Evolutionary conservation across 2,888 invertebrate genomes (phyloP), one percentile per base, ranked within the genome.

Genomic region (Calameuta idolon): DNA sequence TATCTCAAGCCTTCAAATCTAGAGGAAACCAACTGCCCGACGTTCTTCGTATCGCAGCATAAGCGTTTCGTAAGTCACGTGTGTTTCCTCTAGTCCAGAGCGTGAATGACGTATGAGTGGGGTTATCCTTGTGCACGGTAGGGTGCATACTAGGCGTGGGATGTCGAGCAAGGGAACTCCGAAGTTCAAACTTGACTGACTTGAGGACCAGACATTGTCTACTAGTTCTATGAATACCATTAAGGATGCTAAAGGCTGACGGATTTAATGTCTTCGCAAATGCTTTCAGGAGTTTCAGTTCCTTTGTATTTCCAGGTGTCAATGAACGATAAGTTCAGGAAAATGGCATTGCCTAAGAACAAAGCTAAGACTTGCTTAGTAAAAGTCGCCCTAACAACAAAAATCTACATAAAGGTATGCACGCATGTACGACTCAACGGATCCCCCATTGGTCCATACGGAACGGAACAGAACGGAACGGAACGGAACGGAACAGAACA

Each of bases 381-480:
- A 55, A 55, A 55, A 55, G 9, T 55, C 2, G 55, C 23, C 23
- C 23, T 55, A 23, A 55, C 15, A 55, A 55, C 9, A 40, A 55
- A 55, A 23, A 9, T 23, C 9, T 55, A 23, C 23, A 55, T 55
- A 55, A 55, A 55, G 55, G 55, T 55, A 55, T 23, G 40, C 77
- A 74, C 74, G 77, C 78, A 34, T 75, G n/a, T 71, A 37, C 55
- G 76, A 69, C 55, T 40, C 73, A 69, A 74, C 55, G 77, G 77
- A 69, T 76, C 55, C 79, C 76, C 75, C 77, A 71, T 74, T 74
- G 75, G 73, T 80, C 77, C 68, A 77, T 77, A 75, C 68, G 77
- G 79, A 80, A 79, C 79, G 80, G 77, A 81, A 81, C 81, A 81
- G 82, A 84, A 83, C 82, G 81, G 83, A 82, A 79, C 81, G 81